Evolutionary conservation across 2,888 invertebrate genomes (phyloP), one percentile per base, ranked within the genome.

Genomic region (Salticus scenicus): DNA sequence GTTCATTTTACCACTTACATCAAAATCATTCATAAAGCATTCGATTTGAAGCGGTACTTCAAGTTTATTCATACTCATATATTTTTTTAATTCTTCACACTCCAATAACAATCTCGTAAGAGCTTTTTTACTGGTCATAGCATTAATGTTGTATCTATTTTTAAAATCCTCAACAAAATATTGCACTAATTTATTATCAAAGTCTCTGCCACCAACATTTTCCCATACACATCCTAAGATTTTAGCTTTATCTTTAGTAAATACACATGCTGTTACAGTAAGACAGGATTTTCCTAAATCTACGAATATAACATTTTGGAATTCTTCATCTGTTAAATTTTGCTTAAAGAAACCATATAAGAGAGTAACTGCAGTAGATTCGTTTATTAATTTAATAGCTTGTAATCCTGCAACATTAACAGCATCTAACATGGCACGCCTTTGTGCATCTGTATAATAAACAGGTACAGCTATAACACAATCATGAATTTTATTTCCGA

Each of bases 281-380:
- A 98, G 93, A 82, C 96, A 94, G 77, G 97, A 94, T 90, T 99
- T 96, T n/a, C 99, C 99, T 91, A 97, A 96, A 91, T 99, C 99
- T 72, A 99, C 96, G 92, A 99, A 99, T 12, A 98, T 94, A 14
- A 99, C 96, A 92, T 97, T 96, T 82, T 96, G 94, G 0, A 97
- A 95, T 89, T 97, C 96, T 84, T 97, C 97, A 89, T 97, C 97
- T 1, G 94, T 94, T 89, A 98, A 93, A 91, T 99, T 98, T 91
- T 98, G 97, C 92, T 99, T 98, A 92, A 99, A 99, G 91, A 99
- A 98, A 86, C 99, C 99, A 91, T 99, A 99, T 67, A 96, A 95
- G 72, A 99, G 92, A 31, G 98, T 98, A 64, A 97, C 97, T 10
- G 99, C 98, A 1, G 99, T 97, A 30, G 98, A 97, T 92, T 99